Percentiles rank a stretch among this genome's conserved stretches.
Evolutionary conservation across 2,888 invertebrate genomes (phyloP).

Genomic region (Subacronicta megacephala): DNA sequence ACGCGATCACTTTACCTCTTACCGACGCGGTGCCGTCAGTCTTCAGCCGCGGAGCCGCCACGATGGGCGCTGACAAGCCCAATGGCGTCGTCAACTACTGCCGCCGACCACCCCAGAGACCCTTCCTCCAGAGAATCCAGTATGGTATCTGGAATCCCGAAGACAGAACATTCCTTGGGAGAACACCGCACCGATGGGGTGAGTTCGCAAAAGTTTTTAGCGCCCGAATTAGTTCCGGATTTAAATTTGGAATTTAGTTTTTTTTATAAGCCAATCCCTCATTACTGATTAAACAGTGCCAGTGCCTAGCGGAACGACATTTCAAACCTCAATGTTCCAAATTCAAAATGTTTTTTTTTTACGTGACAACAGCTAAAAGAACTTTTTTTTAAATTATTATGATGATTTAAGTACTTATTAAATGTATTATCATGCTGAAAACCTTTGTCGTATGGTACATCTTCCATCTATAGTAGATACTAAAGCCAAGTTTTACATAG

Average conservation of each 20-base stretch:
- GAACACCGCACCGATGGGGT: constrained; percentile 92
- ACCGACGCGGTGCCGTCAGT: constrained; percentile 30
- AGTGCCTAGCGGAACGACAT: too few relatives aligned
- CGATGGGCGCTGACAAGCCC: constrained; percentile 83
- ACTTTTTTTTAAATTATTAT: too few relatives aligned
- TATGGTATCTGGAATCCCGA: constrained; percentile 90
- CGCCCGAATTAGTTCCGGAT: neutral
- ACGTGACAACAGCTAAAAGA: too few relatives aligned
- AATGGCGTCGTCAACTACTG: constrained; percentile 81
- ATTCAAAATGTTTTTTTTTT: too few relatives aligned
- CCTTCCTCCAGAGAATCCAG: constrained; percentile 75
- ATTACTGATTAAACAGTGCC: too few relatives aligned
- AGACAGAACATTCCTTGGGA: constrained; percentile 90
- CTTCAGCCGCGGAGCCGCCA: constrained; percentile 42
- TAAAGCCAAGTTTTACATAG: too few relatives aligned
- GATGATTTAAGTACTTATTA: too few relatives aligned
- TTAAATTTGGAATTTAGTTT: neutral
- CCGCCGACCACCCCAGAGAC: constrained; percentile 79
- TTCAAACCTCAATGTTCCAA: too few relatives aligned
- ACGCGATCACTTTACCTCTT: neutral
- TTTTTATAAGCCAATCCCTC: neutral
- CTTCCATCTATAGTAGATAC: too few relatives aligned
- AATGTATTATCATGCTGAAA: too few relatives aligned
- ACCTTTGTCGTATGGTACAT: too few relatives aligned
- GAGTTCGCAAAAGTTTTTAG: constrained; percentile 66